Evolutionary conservation across 1,140 invertebrate species (phyloP), one percentile per base, ranked within the genome.

Genomic region (Leptopilina boulardi): DNA sequence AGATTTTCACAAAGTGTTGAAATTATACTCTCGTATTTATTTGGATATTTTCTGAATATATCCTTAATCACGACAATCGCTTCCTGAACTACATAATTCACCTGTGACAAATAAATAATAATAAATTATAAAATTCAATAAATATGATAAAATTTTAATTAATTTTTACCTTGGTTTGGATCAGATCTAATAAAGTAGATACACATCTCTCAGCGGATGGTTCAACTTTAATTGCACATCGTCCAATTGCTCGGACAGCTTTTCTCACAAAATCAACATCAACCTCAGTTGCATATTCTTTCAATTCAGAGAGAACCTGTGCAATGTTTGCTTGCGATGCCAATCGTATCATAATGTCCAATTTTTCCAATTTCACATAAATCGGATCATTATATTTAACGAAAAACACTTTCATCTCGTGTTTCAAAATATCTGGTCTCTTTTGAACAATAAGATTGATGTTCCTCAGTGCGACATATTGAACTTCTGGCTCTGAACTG

Each of bases 331-430:
- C 95, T 90, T 99, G 98, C 70, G 98, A 99, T 9, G 99, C 99
- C 73, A 99, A 91, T 34, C 99, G 94, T 83, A 99, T 99, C 99
- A 99, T 99, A 72, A 99, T 99, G 88, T 99, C 99, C 84, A 99
- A 88, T 89, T 99, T 99, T 90, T 99, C 99, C 71, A 99, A 92
- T 91, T 99, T 99, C 3, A 99, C 99, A 91, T 99, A 99, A 88
- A 99, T 99, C 9, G 99, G 99, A 92, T 99, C 99, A 89, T 99
- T 99, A 91, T 99, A 99, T 87, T 99, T 99, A 15, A 99, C 99
- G 89, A 99, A 99, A 92, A 99, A 99, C 76, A 95, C 99, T 93
- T 99, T 99, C 98, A 99, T 99, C 91, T 99, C 99, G 86, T 99
- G 98, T 88, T 99, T 99, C n/a, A 99, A 90, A 81, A 99, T 99